Conservation (phyloP, 2,888 invertebrate genomes). For the Monopis laevigella region DNA sequence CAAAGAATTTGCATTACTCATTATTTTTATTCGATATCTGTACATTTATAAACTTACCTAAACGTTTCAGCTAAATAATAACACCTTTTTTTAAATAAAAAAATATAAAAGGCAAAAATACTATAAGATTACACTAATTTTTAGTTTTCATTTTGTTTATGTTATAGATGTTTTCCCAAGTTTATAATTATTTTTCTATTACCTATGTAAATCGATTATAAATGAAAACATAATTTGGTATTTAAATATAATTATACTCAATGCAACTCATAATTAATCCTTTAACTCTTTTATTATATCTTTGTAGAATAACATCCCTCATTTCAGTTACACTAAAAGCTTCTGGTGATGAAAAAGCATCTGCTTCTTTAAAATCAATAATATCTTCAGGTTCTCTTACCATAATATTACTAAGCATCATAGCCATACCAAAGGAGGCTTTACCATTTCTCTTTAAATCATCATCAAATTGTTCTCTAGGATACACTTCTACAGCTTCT, state of each 20-base stretch:
- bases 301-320: background rate
- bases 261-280: conserved; percentile 3
- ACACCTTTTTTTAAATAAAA: no score
- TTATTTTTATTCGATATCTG: no score
- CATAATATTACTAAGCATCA: conserved; percentile 20
- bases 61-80: no score
- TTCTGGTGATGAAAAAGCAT: background rate
- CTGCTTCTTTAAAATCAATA: conserved; percentile 15
- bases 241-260: conserved; percentile 7
- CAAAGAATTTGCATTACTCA: no score
- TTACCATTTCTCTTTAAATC: conserved; percentile 27
- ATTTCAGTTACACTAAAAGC: background rate
- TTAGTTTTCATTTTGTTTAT: no score
- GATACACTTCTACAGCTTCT: conserved; percentile 23
- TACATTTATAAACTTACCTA: no score
- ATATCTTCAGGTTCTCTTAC: conserved; percentile 23
- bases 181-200: no score
- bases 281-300: background rate
- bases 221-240: no score
- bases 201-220: no score
- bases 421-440: conserved; percentile 19
- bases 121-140: no score
- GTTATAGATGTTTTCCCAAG: no score
- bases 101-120: no score
- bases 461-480: conserved; percentile 24